These are phyloP conservation scores for Megathymus violae DNA, from an alignment of 1,140 invertebrate genomes.

Conservation along the genomic window DNA sequence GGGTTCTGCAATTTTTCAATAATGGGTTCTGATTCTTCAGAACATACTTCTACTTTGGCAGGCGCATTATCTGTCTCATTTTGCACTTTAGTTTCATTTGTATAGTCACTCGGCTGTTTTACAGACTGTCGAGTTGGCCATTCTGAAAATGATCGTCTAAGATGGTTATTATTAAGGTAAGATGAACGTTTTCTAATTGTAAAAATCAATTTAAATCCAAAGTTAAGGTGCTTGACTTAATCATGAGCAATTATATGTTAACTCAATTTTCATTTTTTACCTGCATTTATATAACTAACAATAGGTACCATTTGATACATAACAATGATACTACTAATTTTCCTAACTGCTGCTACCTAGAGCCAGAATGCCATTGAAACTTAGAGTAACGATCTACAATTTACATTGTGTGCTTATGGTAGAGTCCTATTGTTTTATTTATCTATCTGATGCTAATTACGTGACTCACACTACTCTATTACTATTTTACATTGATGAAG, in stretches of 20 bases:
- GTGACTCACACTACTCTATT: too few relatives aligned
- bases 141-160: slow-evolving; percentile 50
- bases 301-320: too few relatives aligned
- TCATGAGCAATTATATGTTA: slow-evolving; percentile 24
- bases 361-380: background rate
- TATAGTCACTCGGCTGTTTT: slow-evolving; percentile 54
- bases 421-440: background rate
- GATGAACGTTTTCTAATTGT: slow-evolving; percentile 2
- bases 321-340: too few relatives aligned
- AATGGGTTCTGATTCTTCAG: slow-evolving; percentile 34
- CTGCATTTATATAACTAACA: slow-evolving; percentile 12
- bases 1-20: slow-evolving; percentile 33
- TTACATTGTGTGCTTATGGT: slow-evolving; percentile 6
- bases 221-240: slow-evolving; percentile 1
- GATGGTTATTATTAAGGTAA: background rate
- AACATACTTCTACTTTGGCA: slow-evolving; percentile 17
- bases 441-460: slow-evolving; percentile 18
- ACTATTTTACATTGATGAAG: too few relatives aligned
- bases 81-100: too few relatives aligned
- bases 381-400: slow-evolving; percentile 12
- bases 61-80: slow-evolving; percentile 7
- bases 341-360: too few relatives aligned
- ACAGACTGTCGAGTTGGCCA: slow-evolving; percentile 62
- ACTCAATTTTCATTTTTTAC: slow-evolving; percentile 9
- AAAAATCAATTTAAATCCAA: background rate